phyloP scores from a whole-genome alignment of 2,888 invertebrate species.

The Diarsia rubi region DNA sequence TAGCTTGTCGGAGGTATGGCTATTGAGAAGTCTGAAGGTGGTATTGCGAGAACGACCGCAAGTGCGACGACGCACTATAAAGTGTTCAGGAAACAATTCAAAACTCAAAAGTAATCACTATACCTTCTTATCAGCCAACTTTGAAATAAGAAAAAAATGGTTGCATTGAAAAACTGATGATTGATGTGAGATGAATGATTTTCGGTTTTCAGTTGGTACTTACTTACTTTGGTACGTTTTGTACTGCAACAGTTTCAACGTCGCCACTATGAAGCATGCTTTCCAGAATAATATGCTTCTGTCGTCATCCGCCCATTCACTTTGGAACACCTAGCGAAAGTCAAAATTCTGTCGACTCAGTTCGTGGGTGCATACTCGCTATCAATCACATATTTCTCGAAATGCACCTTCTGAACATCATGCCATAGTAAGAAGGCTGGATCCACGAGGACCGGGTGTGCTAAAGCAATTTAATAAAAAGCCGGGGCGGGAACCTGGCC shows the following conservation, averaged over 20 bases:
- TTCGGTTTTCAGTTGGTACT: background rate
- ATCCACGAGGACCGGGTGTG: conserved; percentile 67
- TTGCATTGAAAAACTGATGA: background rate
- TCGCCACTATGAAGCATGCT: background rate
- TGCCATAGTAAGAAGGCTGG: conserved; percentile 45
- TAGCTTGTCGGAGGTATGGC: background rate
- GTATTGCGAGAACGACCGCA: background rate
- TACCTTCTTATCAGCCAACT: background rate
- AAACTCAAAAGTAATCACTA: background rate
- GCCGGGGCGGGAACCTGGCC: conserved; percentile 64
- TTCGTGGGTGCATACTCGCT: background rate
- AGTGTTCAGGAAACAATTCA: background rate
- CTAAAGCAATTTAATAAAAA: conserved; percentile 82
- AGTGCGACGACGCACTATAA: background rate
- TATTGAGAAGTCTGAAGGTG: background rate
- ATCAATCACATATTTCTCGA: background rate
- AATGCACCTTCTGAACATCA: conserved; percentile 40
- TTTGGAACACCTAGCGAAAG: background rate
- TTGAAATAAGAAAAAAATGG: background rate
- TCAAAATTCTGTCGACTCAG: background rate
- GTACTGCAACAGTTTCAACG: background rate
- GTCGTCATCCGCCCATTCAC: too few species aligned
- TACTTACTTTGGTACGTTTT: background rate
- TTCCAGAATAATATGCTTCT: too few species aligned
- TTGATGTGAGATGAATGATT: too few species aligned